Evolutionary conservation across 2,113 vertebrate species (phyloP).

Genomic region (Typhlomys cinereus): DNA sequence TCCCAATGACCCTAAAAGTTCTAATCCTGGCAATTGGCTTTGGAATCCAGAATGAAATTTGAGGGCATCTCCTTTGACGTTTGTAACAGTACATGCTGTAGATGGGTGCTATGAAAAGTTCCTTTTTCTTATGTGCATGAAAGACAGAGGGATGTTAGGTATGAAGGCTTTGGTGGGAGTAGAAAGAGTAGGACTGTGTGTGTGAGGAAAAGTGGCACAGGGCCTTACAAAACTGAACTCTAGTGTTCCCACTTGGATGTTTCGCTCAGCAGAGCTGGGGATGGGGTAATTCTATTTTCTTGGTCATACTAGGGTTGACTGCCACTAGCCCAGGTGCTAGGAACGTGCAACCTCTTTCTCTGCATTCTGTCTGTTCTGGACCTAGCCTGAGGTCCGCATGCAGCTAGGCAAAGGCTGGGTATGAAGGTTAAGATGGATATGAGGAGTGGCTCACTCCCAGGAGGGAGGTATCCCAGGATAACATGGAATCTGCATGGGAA

Average conservation of each 20-base stretch:
- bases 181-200: not conserved
- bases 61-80: not conserved
- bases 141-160: not conserved
- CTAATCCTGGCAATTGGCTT: not conserved
- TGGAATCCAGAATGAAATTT: constrained; percentile 4
- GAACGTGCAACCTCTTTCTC: not conserved
- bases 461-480: not conserved
- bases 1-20: not conserved
- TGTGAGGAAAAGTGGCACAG: not conserved
- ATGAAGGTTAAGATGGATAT: not conserved
- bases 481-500: not conserved
- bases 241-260: not conserved
- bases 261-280: not conserved
- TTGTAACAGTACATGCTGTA: not conserved
- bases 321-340: not conserved
- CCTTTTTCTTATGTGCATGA: not conserved
- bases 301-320: not conserved
- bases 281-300: not conserved
- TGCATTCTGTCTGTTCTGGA: not conserved
- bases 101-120: not conserved
- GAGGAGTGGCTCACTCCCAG: not conserved
- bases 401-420: not conserved
- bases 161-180: not conserved
- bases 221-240: not conserved
- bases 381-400: not conserved